Evolutionary conservation across 2,888 invertebrate species (phyloP).

Genomic region (Meliscaeva auricollis): DNA sequence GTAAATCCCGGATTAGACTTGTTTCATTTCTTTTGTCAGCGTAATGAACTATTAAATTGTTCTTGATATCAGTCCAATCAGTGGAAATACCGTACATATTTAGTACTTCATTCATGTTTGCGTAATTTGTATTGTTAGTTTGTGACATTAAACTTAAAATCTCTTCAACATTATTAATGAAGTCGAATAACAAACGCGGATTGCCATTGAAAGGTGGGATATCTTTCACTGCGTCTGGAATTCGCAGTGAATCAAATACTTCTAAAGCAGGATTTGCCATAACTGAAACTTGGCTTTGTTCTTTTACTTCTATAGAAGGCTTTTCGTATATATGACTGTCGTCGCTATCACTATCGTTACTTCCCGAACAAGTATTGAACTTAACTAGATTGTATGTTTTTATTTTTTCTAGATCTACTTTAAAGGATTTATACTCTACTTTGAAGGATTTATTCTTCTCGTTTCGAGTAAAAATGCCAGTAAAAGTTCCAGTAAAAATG

Average conservation of each 20-base stretch:
- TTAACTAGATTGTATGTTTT: background rate
- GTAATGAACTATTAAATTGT: constrained; percentile 61
- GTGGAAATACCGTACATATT: background rate
- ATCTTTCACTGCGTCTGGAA: constrained; percentile 14
- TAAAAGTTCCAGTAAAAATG: constrained; percentile 2
- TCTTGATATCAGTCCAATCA: background rate
- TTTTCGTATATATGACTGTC: constrained; percentile 8
- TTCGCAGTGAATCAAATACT: constrained; percentile 6
- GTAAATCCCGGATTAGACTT: background rate
- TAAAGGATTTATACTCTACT: background rate
- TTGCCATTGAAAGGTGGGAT: constrained; percentile 17
- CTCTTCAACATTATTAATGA: constrained; percentile 45
- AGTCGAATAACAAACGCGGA: constrained; percentile 38
- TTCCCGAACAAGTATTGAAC: background rate
- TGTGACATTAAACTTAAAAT: constrained; percentile 34
- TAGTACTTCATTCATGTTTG: constrained; percentile 7
- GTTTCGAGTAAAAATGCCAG: background rate
- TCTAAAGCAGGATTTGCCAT: constrained; percentile 9
- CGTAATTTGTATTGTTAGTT: constrained; percentile 1
- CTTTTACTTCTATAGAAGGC: constrained; percentile 7
- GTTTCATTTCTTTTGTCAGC: constrained; percentile 62
- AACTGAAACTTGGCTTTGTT: constrained; percentile 8
- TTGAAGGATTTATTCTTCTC: constrained; percentile 10
- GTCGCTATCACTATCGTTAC: constrained; percentile 2
- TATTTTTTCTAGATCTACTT: constrained; percentile 2